Percentiles rank a stretch among this genome's conserved stretches.
Evolutionary conservation across 2,888 invertebrate species (phyloP).

Genomic region (Melanostoma scalare): DNA sequence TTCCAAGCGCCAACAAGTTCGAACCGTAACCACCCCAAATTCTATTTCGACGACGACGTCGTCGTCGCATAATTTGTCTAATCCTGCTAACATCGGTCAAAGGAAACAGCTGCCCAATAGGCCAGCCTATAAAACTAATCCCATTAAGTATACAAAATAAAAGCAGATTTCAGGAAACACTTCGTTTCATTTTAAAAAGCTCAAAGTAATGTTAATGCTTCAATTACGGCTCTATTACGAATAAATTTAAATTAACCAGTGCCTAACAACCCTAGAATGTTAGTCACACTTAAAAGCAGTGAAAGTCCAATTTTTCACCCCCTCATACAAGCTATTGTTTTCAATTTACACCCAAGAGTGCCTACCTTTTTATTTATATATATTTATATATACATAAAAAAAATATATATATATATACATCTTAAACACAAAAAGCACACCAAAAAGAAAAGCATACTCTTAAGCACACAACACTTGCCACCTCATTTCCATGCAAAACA

Average conservation of each 20-base stretch:
- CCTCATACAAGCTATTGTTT: constrained; percentile 46
- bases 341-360: constrained; percentile 41
- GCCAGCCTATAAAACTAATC: constrained; percentile 15
- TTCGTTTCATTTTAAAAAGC: constrained; percentile 30
- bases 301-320: constrained; percentile 42
- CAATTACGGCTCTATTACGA: constrained; percentile 66
- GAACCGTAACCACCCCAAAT: no score
- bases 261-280: constrained; percentile 49
- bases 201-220: constrained; percentile 67
- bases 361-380: background rate
- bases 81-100: no score
- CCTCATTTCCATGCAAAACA: constrained; percentile 58
- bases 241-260: constrained; percentile 63
- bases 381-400: background rate
- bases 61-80: no score
- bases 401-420: constrained; percentile 4
- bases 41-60: no score
- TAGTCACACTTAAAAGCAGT: constrained; percentile 57
- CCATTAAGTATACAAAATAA: constrained; percentile 14
- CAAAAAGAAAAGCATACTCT: constrained; percentile 2
- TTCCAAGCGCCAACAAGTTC: no score
- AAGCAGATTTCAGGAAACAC: constrained; percentile 21
- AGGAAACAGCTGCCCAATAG: constrained; percentile 23
- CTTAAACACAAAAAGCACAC: constrained; percentile 22
- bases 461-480: constrained; percentile 51